Conservation (phyloP, 2,888 invertebrate genomes). For the Syrista parreyssii region DNA sequence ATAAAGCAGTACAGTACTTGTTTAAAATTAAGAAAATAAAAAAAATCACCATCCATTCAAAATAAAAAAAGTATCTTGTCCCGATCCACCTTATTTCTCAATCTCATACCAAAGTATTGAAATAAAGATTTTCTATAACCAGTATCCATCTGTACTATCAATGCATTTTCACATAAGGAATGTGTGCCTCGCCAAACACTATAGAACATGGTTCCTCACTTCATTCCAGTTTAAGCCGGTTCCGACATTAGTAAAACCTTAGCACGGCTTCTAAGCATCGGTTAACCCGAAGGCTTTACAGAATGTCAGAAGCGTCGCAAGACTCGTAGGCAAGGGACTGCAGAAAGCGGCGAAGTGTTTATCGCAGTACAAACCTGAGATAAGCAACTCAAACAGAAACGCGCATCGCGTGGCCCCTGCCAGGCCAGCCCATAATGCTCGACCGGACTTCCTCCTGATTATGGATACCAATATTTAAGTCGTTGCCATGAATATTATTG, state of each 20-base stretch:
- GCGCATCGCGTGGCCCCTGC: constrained; percentile 43
- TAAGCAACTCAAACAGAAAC: constrained; percentile 62
- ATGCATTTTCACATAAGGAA: too few species aligned
- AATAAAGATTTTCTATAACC: too few species aligned
- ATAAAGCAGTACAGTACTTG: background rate
- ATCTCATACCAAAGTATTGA: too few species aligned
- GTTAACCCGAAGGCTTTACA: background rate
- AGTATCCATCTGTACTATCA: too few species aligned
- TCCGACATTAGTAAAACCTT: background rate
- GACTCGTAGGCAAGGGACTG: background rate
- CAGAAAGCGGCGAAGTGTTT: constrained; percentile 31
- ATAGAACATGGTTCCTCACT: background rate
- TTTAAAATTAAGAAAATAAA: background rate
- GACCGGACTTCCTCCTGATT: constrained; percentile 63
- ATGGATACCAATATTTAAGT: constrained; percentile 57
- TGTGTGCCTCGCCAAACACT: background rate
- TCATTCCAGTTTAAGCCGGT: background rate
- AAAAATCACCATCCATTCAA: too few species aligned
- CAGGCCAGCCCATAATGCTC: constrained; percentile 45
- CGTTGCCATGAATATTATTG: constrained; percentile 28
- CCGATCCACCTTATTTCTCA: too few species aligned
- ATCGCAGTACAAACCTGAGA: constrained; percentile 64
- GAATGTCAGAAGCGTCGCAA: background rate
- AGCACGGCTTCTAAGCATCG: background rate
- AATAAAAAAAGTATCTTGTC: background rate